Evolutionary conservation across 2,797 vertebrate species (phyloP), one percentile per base, ranked within the genome.

Genomic region (Gephyroberyx darwinii): DNA sequence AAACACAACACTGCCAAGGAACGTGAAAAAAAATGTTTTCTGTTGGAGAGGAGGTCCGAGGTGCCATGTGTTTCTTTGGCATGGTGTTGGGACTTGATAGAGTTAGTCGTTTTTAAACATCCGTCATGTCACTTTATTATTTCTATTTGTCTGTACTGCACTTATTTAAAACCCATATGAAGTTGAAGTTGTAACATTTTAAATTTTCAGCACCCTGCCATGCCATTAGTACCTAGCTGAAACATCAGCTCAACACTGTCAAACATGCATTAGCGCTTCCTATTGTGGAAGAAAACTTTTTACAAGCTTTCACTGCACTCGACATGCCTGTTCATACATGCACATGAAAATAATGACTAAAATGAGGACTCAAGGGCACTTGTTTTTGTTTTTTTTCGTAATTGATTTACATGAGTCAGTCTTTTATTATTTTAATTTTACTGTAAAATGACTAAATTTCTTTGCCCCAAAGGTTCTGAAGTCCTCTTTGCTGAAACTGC

Each of bases 401-500:
- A 5, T 67, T 63, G 22, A 78, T 76, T 72, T 55, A 37, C 65
- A 47, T 20, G 9, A 67, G 22, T 68, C 41, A 56, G 61, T 81
- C 68, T 78, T n/a, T n/a, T n/a, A n/a, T n/a, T n/a, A n/a, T n/a
- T n/a, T n/a, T 84, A 77, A 88, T 88, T 89, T 84, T n/a, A n/a
- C 65, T 72, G 33, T 81, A 83, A 86, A 78, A 74, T 61, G 68
- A 65, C 83, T 82, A 26, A 60, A 81, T 84, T 71, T 81, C 45
- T 84, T 19, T 77, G 63, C 80, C 84, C 78, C 71, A 74, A 53
- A 77, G 83, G 75, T 65, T 75, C 78, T 51, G 35, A 74, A 86
- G 80, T 69, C 75, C 62, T 81, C 77, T 84, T 84, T 88, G 90
- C 89, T 90, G 88, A 91, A 89, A 54, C 79, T 54, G 88, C 86